Conservation (phyloP, 2,113 vertebrate species). For the Microcebus jonahi region DNA sequence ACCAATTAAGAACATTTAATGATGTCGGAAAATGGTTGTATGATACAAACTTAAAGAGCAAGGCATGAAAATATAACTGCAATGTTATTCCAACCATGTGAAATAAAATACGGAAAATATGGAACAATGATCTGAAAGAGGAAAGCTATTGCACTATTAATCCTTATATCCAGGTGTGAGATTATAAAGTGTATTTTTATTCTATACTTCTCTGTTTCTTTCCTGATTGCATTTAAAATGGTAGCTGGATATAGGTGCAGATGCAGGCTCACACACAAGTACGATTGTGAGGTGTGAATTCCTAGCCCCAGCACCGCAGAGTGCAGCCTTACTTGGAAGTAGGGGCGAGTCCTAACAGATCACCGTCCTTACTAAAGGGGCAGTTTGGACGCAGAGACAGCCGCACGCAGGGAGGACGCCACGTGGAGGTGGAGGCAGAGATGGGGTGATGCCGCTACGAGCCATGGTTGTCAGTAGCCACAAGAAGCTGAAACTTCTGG, state of each 20-base stretch:
- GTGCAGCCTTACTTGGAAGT: no score
- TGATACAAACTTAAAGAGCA: neutral
- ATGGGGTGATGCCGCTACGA: neutral
- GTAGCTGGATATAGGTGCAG: accelerated
- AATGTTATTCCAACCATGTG: no score
- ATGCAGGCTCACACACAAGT: no score
- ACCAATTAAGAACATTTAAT: neutral
- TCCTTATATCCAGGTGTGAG: neutral
- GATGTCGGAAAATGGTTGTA: neutral
- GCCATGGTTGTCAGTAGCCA: neutral
- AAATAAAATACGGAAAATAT: accelerated
- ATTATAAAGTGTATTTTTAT: neutral
- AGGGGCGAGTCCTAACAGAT: no score
- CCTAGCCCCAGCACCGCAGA: neutral
- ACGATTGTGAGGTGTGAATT: neutral
- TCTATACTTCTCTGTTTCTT: neutral
- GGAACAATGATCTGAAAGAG: no score
- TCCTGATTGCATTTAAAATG: neutral
- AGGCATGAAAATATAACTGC: neutral
- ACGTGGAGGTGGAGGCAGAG: neutral
- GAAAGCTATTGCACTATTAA: neutral
- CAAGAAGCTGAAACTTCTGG: neutral
- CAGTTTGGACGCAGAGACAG: neutral
- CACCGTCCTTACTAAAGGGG: accelerated
- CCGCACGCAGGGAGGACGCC: accelerated